Percentiles rank a stretch among this genome's conserved stretches.
Evolutionary conservation across 1,140 invertebrate species (phyloP).

Genomic region (Nomia melanderi): DNA sequence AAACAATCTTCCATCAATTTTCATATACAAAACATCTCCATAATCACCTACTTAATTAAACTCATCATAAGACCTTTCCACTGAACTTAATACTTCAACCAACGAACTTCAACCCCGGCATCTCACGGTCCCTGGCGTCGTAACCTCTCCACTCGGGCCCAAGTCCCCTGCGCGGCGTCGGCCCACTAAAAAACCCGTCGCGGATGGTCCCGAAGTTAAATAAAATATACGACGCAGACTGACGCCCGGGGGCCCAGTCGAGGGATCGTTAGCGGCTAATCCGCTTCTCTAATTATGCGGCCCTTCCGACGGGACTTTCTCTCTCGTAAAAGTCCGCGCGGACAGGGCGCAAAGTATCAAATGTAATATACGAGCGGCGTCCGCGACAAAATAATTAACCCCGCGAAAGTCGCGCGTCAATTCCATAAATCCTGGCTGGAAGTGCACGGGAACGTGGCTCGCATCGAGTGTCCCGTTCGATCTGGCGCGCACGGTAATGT

Average conservation of each 20-base stretch:
- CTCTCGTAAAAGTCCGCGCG: slow-evolving; percentile 2
- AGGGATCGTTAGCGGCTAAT: slow-evolving; percentile 14
- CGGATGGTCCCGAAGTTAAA: background rate
- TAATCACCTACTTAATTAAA: no score
- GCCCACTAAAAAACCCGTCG: background rate
- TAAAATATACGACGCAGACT: slow-evolving; percentile 5
- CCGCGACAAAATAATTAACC: slow-evolving; percentile 35
- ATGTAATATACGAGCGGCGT: slow-evolving; percentile 6
- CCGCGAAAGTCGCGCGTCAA: slow-evolving; percentile 3
- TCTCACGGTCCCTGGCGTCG: no score
- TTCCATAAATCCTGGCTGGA: slow-evolving; percentile 41
- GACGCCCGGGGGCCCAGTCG: background rate
- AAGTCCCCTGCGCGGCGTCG: no score
- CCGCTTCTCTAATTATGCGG: slow-evolving; percentile 23
- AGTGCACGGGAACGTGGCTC: slow-evolving; percentile 28
- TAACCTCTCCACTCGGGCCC: no score
- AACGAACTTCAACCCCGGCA: no score
- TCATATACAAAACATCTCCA: no score
- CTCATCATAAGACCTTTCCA: no score
- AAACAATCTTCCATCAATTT: no score
- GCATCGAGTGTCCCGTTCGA: no score
- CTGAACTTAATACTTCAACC: no score
- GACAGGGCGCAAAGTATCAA: background rate
- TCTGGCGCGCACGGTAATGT: no score
- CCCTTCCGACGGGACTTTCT: slow-evolving; percentile 11